Evolutionary conservation across 1,140 invertebrate species (phyloP).

Genomic region (Drosophila leontia): DNA sequence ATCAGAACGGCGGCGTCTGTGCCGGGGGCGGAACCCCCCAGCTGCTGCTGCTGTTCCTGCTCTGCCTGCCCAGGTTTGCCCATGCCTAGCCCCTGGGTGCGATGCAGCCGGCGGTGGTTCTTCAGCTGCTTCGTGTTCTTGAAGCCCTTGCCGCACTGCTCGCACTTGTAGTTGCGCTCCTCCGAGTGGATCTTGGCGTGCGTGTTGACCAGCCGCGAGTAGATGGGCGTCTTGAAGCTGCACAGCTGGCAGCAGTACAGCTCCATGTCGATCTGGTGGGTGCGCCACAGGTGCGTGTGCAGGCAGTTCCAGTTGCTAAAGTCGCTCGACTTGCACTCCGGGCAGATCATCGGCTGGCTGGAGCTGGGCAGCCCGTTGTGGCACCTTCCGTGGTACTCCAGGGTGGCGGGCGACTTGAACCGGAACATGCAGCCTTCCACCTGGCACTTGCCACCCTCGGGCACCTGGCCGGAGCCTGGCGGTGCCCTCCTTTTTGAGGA

Average conservation of each 20-base stretch:
- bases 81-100: constrained; percentile 77
- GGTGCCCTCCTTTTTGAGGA: constrained; percentile 40
- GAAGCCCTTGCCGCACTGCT: constrained; percentile 90
- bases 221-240: constrained; percentile 88
- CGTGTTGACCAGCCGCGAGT: constrained; percentile 88
- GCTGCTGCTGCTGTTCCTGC: constrained; percentile 88
- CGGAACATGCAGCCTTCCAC: constrained; percentile 80
- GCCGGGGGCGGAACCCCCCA: constrained; percentile 86
- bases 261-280: constrained; percentile 91
- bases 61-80: constrained; percentile 86
- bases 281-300: constrained; percentile 91
- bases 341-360: constrained; percentile 87
- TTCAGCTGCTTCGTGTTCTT: constrained; percentile 91
- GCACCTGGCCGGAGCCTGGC: constrained; percentile 19
- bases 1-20: constrained; percentile 13
- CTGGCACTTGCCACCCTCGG: constrained; percentile 67
- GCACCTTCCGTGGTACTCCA: constrained; percentile 87
- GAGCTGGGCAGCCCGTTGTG: constrained; percentile 86
- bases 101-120: constrained; percentile 87
- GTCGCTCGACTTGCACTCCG: constrained; percentile 87
- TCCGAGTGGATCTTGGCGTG: constrained; percentile 90
- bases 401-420: constrained; percentile 83
- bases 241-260: constrained; percentile 89
- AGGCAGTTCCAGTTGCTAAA: constrained; percentile 87
- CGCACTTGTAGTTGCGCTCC: constrained; percentile 88